These are phyloP conservation scores for Prochilodus magdalenae DNA, from an alignment of 2,113 vertebrate genomes.

Conservation along the genomic window DNA sequence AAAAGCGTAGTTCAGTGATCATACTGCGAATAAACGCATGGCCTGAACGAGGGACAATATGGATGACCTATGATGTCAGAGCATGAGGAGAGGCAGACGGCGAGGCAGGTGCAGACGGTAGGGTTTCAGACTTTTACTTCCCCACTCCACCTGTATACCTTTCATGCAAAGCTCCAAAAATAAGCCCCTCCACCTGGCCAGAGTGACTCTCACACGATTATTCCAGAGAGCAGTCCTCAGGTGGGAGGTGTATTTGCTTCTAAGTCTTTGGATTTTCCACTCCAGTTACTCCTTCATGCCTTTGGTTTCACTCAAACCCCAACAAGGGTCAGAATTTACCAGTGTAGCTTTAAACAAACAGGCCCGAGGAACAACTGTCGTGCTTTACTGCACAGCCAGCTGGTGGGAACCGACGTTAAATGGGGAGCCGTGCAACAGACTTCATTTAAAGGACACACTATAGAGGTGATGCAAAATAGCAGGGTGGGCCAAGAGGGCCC, in stretches of 20 bases:
- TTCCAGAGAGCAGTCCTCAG: constrained; percentile 6
- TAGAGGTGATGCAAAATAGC: no score
- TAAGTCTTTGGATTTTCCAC: neutral
- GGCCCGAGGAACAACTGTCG: neutral
- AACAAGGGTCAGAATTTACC: neutral
- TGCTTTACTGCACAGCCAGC: neutral
- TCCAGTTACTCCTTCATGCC: neutral
- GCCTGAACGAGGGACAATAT: neutral
- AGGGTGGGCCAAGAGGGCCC: no score
- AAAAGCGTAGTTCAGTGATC: no score
- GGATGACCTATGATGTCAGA: constrained; percentile 30
- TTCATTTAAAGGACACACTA: no score
- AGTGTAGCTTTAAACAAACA: neutral
- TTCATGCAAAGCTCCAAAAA: constrained; percentile 11
- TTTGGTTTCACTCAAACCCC: neutral
- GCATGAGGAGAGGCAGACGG: constrained; percentile 42
- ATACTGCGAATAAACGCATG: neutral
- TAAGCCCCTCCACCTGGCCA: constrained; percentile 14
- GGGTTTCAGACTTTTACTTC: constrained; percentile 38
- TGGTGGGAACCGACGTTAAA: neutral
- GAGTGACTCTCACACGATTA: neutral
- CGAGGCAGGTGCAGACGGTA: constrained; percentile 42
- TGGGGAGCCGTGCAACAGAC: neutral
- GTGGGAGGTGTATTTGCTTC: constrained; percentile 3
- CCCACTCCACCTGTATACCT: constrained; percentile 4